Evolutionary conservation across 2,888 invertebrate species (phyloP).

Genomic region (Hofmannophila pseudospretella): DNA sequence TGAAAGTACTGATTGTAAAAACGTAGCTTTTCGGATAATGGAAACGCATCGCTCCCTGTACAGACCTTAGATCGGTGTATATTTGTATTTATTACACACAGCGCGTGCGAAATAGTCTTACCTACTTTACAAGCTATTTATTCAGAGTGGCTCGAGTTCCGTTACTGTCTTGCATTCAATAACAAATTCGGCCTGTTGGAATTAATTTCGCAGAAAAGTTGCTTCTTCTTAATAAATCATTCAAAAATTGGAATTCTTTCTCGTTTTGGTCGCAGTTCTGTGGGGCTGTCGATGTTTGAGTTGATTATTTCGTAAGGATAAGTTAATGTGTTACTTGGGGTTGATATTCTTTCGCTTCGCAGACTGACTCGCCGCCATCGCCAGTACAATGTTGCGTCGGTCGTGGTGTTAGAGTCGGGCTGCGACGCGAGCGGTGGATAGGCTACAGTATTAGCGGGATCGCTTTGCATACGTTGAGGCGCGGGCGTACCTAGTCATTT

Average conservation of each 20-base stretch:
- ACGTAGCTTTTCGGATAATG: constrained; percentile 47
- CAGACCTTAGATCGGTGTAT: constrained; percentile 56
- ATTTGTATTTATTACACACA: constrained; percentile 56
- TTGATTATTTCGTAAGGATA: constrained; percentile 62
- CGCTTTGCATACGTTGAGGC: constrained; percentile 45
- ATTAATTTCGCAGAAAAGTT: constrained; percentile 21
- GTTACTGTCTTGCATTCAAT: constrained; percentile 62
- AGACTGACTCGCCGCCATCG: constrained; percentile 15
- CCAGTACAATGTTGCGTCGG: constrained; percentile 14
- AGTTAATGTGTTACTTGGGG: constrained; percentile 39
- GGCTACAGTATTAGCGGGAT: constrained; percentile 50
- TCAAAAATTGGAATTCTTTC: constrained; percentile 39
- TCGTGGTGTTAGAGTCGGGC: too few species aligned
- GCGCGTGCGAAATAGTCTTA: constrained; percentile 49
- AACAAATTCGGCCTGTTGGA: constrained; percentile 46
- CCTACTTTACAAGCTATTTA: constrained; percentile 57
- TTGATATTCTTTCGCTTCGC: constrained; percentile 10
- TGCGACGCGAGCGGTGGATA: constrained; percentile 28
- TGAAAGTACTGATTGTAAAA: constrained; percentile 56
- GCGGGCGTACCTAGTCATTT: constrained; percentile 74
- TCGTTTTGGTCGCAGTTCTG: constrained; percentile 38
- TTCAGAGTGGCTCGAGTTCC: constrained; percentile 76
- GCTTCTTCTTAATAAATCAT: constrained; percentile 34
- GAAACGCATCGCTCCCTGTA: constrained; percentile 50
- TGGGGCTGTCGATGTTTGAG: constrained; percentile 35